Base-by-base conservation (phyloP, 2,888 invertebrate genomes). In the Orchestes rusci region DNA sequence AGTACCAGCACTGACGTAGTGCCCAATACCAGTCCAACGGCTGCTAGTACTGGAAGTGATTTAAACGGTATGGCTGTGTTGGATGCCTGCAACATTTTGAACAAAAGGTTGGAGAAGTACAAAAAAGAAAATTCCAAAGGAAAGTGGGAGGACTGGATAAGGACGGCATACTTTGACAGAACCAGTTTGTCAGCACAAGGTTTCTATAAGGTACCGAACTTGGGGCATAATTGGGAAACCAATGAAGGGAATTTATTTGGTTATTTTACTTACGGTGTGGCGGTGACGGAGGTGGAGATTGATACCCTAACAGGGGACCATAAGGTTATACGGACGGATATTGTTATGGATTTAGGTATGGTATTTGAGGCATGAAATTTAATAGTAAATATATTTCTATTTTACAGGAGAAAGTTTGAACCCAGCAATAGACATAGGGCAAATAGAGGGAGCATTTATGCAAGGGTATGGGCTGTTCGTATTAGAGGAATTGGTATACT, bases 401-500 rank as follows among this genome's bases (percentile, higher is more conserved):
- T 10, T 52, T 53, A 16, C 39, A 64, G 64, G 95, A 1, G 83
- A 88, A 56, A 94, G 94, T 68, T 70, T 96, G 41, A 96, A 96
- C 69, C 96, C 96, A 3, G 94, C 95, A 1, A 91, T 96, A 52
- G 96, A 96, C 59, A 87, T 96, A 56, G 96, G 95, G 0, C 96
- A 96, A 73, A 84, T 96, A 12, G 96, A 96, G 70, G 96, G 96
- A 2, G 96, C 77, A 0, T 96, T 94, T 59, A 76, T 91, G 62
- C 94, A 95, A 74, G 96, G 96, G 1, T 91, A 93, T 59, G 96
- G 95, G 1, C 66, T 96, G 43, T 93, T 87, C 59, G 87, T 89
- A 0, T 71, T 95, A 60, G 96, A 96, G 68, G 93, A 95, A 65
- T 71, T 91, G 56, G 79, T 89, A 46, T 87, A 87, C 62, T 88